Evolutionary conservation across 2,888 invertebrate genomes (phyloP), one percentile per base, ranked within the genome.

Genomic region (Megalurothrips usitatus): DNA sequence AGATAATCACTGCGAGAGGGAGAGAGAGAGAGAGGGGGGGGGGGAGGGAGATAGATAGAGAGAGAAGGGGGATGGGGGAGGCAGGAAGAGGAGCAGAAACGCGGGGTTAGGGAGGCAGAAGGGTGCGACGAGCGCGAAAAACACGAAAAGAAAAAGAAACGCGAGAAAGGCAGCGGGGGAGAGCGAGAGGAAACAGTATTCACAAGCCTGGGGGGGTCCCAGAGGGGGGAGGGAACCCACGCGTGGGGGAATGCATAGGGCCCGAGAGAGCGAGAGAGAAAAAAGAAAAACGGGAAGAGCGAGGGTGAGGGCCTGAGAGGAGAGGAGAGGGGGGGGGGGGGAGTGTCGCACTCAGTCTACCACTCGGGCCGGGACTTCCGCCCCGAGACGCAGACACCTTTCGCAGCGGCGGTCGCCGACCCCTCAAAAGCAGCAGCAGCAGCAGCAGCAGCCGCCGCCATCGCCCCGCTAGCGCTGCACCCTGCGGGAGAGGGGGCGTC

Each of bases 51-150:
- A 47, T 47, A 49, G 26, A 75, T 80, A 19, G 47, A 47, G 79
- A 52, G 49, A n/a, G 79, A 49, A 58, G n/a, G 11, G 80, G n/a
- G 81, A 80, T 28, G 14, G 48, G 23, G 47, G n/a, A 48, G 79
- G 34, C 47, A 80, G 78, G 49, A 58, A 79, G 75, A 79, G 58
- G 79, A 78, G 79, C 79, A 79, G 79, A 79, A 78, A 47, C 78
- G 78, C 82, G 80, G 82, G 78, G 81, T 79, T 81, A 79, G 80
- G 79, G 81, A 82, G 82, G 83, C 43, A 80, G 82, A 82, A 80
- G 79, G 28, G 82, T 81, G 75, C 79, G 80, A 79, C 78, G 79
- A 81, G 81, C 81, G 82, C 80, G 79, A 52, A 49, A 43, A 43
- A 43, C 34, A 43, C 34, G 34, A 43, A 43, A 43, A 2, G 34